Evolutionary conservation across 2,797 vertebrate genomes (phyloP).

Genomic region (Botia almorhae): DNA sequence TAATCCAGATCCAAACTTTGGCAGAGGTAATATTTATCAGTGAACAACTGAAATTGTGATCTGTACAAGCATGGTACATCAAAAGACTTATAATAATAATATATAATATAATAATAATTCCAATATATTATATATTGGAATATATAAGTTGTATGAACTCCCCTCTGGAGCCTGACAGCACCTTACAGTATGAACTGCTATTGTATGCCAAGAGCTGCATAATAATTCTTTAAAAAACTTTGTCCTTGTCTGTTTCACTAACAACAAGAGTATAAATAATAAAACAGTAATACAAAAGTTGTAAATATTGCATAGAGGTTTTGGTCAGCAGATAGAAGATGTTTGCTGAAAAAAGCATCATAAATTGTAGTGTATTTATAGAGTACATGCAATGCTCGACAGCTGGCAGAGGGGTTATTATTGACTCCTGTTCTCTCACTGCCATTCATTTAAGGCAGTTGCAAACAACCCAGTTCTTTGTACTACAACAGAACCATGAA

Average conservation of each 20-base stretch:
- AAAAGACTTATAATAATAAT: too few relatives aligned
- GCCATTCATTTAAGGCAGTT: conserved; percentile 37
- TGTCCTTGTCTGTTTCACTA: neutral
- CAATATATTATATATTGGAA: too few relatives aligned
- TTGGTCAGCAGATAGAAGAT: conserved; percentile 43
- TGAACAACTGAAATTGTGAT: too few relatives aligned
- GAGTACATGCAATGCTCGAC: neutral
- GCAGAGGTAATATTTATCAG: too few relatives aligned
- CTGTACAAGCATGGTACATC: too few relatives aligned
- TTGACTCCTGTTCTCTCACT: conserved; percentile 30
- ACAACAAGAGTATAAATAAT: neutral
- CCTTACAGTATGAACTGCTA: too few relatives aligned
- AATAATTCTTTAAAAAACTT: too few relatives aligned
- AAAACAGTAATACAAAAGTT: conserved; percentile 7
- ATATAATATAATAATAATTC: too few relatives aligned
- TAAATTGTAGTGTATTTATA: conserved; percentile 26
- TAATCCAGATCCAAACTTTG: too few relatives aligned
- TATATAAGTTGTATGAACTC: too few relatives aligned
- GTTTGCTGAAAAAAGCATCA: conserved; percentile 33
- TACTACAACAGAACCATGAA: conserved; percentile 51
- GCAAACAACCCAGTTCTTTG: conserved; percentile 47
- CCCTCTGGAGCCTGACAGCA: too few relatives aligned
- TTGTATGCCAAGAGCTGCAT: too few relatives aligned
- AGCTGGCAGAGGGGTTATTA: conserved; percentile 36
- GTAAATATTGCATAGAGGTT: conserved; percentile 1